Evolutionary conservation across 37 sponge, comb jelly and placozoan genomes (phyloP).

Genomic region (Crambe crambe): DNA sequence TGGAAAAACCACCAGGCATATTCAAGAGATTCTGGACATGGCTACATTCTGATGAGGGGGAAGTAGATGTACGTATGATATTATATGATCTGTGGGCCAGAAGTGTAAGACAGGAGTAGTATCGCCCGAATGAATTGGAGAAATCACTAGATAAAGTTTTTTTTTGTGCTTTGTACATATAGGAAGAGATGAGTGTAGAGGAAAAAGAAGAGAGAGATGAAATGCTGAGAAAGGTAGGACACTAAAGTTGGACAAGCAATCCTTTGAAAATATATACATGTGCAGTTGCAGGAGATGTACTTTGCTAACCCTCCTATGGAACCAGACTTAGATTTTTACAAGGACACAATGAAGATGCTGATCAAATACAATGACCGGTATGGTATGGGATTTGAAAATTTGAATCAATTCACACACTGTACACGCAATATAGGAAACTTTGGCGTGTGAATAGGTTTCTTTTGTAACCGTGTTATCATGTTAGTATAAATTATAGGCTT

Average conservation of each 20-base stretch:
- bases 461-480: neutral
- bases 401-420: neutral
- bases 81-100: neutral
- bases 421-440: neutral
- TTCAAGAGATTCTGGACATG: slow-evolving; percentile 49
- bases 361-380: slow-evolving; percentile 78
- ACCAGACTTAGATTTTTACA: slow-evolving; percentile 72
- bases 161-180: neutral
- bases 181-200: slow-evolving; percentile 22
- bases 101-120: neutral
- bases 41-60: slow-evolving; percentile 21
- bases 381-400: too few species aligned
- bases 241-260: neutral
- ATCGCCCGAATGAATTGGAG: neutral
- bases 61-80: slow-evolving; percentile 12
- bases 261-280: too few species aligned
- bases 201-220: slow-evolving; percentile 44
- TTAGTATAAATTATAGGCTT: neutral
- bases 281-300: slow-evolving; percentile 79
- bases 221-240: slow-evolving; percentile 37
- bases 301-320: slow-evolving; percentile 77
- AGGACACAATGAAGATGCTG: slow-evolving; percentile 57
- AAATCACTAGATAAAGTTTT: neutral
- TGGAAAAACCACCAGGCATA: slow-evolving; percentile 3
- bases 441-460: neutral